Evolutionary conservation across 2,113 vertebrate genomes (phyloP).

Genomic region (Hemiscyllium ocellatum): DNA sequence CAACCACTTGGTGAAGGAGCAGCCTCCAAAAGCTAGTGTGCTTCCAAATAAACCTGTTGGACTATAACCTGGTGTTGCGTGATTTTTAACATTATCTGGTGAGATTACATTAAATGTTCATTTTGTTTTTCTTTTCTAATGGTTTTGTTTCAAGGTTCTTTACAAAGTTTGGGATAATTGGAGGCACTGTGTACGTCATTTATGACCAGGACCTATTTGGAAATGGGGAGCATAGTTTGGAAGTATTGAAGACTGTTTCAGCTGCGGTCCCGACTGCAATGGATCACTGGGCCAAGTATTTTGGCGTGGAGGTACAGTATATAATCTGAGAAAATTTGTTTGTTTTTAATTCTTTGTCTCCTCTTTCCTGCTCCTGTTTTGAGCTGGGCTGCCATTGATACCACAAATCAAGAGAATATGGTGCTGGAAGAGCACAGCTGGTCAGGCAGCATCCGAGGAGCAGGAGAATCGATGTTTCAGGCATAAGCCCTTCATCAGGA

Average conservation of each 20-base stretch:
- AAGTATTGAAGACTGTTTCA: slow-evolving; percentile 66
- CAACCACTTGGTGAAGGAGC: too few species aligned
- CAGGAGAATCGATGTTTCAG: too few species aligned
- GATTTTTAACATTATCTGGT: neutral
- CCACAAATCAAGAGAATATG: neutral
- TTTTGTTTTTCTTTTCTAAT: neutral
- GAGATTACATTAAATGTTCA: neutral
- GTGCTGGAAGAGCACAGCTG: too few species aligned
- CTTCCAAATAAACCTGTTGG: too few species aligned
- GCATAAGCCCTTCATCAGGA: too few species aligned
- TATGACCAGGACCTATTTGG: slow-evolving; percentile 78
- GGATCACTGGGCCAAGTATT: slow-evolving; percentile 75
- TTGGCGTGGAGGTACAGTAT: slow-evolving; percentile 69
- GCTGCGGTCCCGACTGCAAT: slow-evolving; percentile 69
- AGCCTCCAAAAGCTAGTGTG: too few species aligned
- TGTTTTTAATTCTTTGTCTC: neutral
- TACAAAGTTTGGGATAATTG: slow-evolving; percentile 76
- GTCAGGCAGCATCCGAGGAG: too few species aligned
- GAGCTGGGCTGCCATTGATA: neutral
- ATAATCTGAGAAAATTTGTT: neutral
- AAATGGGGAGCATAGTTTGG: slow-evolving; percentile 62
- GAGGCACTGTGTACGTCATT: slow-evolving; percentile 73
- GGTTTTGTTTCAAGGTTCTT: slow-evolving; percentile 60
- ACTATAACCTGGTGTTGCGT: too few species aligned
- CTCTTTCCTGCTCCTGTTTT: neutral